These are phyloP conservation scores for Drosophila burlai DNA, from an alignment of 1,140 invertebrate species.

Conservation along the genomic window DNA sequence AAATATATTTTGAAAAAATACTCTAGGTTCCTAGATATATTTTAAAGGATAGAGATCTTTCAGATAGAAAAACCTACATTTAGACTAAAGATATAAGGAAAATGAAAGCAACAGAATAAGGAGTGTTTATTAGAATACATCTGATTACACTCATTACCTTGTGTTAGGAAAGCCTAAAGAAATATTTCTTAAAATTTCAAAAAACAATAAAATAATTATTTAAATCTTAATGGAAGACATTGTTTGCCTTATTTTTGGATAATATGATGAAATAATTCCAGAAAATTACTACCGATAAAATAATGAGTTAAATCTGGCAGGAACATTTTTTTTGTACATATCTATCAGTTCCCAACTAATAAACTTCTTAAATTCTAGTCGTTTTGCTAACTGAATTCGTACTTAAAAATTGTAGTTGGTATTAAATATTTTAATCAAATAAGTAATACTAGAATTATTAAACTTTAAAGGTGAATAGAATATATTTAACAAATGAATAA, in stretches of 20 bases:
- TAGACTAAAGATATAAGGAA: neutral
- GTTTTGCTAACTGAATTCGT: neutral
- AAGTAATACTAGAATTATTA: neutral
- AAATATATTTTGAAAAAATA: neutral
- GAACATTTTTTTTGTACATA: too few relatives aligned
- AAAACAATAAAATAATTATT: too few relatives aligned
- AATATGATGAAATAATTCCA: too few relatives aligned
- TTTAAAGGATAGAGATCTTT: neutral
- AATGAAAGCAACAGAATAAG: neutral
- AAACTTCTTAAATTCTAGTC: neutral
- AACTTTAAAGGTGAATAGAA: neutral
- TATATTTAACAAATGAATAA: neutral
- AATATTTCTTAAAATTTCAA: too few relatives aligned
- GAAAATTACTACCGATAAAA: too few relatives aligned
- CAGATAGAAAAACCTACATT: neutral
- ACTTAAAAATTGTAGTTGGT: neutral
- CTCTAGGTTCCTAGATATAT: neutral
- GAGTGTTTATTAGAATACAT: neutral
- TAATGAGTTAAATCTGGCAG: too few relatives aligned
- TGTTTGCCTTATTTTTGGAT: too few relatives aligned
- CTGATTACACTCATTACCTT: neutral
- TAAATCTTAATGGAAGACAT: too few relatives aligned
- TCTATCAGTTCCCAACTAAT: too few relatives aligned
- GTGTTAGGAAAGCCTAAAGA: neutral
- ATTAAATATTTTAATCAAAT: neutral